Percentiles rank a stretch among this genome's conserved stretches.
Evolutionary conservation across 2,888 invertebrate species (phyloP).

Genomic region (Pyrrhopygopsis socrates): DNA sequence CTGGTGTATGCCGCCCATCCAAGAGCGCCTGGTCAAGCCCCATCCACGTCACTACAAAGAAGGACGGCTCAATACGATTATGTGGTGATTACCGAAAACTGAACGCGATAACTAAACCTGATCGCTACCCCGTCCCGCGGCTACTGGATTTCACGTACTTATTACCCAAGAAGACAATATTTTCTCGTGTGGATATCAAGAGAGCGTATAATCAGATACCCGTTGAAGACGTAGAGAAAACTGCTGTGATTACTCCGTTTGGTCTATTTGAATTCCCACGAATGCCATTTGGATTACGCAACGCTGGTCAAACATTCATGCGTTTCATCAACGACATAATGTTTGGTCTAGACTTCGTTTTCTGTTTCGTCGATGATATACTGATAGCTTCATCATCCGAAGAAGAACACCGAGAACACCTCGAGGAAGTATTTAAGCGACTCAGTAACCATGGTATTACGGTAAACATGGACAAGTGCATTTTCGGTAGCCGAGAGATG

Average conservation of each 20-base stretch:
- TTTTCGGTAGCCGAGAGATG: neutral
- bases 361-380: neutral
- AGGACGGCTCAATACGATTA: neutral
- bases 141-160: neutral
- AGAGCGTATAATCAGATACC: neutral
- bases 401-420: neutral
- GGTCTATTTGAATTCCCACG: neutral
- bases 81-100: slow-evolving; percentile 1
- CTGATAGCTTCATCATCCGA: neutral
- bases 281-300: neutral
- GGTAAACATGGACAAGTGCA: neutral
- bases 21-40: slow-evolving; percentile 12
- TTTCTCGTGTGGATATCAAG: neutral
- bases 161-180: neutral
- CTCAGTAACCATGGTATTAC: neutral
- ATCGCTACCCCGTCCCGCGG: neutral
- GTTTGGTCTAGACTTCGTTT: neutral
- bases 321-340: neutral
- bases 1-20: slow-evolving; percentile 73
- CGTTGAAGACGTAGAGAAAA: neutral
- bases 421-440: neutral
- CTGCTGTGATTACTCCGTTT: neutral
- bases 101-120: neutral
- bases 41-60: neutral
- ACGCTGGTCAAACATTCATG: neutral